Percentiles rank a stretch among this genome's conserved stretches.
Evolutionary conservation across 2,113 vertebrate species (phyloP).

Genomic region (Eurypyga helias): DNA sequence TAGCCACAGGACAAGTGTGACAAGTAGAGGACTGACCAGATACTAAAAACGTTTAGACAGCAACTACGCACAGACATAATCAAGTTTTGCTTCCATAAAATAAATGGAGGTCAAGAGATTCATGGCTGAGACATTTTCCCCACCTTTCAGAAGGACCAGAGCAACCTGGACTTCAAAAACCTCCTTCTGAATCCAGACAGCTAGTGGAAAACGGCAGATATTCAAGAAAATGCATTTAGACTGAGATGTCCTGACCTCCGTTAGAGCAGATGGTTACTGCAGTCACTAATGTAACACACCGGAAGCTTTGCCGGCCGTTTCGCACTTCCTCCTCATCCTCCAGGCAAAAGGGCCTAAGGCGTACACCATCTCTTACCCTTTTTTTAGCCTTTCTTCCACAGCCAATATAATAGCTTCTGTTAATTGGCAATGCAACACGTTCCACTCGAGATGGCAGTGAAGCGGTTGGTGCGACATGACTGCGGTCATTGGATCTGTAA

Average conservation of each 20-base stretch:
- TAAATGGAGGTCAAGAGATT: neutral
- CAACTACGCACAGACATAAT: neutral
- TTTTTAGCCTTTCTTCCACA: neutral
- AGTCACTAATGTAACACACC: neutral
- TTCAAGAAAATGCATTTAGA: neutral
- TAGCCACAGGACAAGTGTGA: neutral
- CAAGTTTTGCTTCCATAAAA: neutral
- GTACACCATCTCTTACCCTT: neutral
- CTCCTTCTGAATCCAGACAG: neutral
- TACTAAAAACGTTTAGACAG: neutral
- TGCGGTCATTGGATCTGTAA: neutral
- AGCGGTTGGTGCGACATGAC: neutral
- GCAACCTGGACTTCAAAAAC: neutral
- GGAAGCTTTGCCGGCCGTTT: neutral
- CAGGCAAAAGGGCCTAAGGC: neutral
- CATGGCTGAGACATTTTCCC: neutral
- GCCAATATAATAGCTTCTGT: neutral
- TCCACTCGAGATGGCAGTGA: neutral
- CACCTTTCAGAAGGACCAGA: accelerated
- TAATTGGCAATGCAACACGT: neutral
- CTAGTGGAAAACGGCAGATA: neutral
- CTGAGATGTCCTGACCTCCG: neutral
- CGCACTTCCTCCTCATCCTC: neutral
- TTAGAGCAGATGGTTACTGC: neutral
- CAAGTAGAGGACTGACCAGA: neutral